phyloP scores from a whole-genome alignment of 2,113 vertebrate species.

The Pollimyrus isidori region DNA sequence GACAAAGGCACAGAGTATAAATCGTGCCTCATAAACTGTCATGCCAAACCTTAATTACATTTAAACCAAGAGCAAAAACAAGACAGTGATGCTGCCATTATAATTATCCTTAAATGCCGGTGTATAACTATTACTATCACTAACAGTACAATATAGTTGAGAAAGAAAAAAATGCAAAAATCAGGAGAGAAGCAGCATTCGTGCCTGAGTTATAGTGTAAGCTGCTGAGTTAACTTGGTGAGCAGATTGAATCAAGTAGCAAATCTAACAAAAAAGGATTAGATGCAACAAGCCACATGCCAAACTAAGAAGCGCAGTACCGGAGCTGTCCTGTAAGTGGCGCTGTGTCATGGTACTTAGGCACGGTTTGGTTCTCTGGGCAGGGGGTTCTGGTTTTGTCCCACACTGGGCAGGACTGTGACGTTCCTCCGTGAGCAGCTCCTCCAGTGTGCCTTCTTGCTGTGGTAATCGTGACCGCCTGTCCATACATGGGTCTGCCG shows the following conservation, averaged over 20 bases:
- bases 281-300: background rate
- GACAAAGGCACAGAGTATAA: background rate
- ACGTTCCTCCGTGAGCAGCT: conserved; percentile 38
- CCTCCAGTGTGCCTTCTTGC: conserved; percentile 46
- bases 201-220: background rate
- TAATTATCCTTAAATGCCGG: background rate
- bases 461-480: conserved; percentile 27
- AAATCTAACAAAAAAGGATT: background rate
- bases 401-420: conserved; percentile 23
- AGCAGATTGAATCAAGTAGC: background rate
- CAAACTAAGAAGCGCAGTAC: conserved; percentile 24
- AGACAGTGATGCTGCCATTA: background rate
- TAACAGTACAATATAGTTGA: background rate
- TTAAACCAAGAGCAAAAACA: background rate
- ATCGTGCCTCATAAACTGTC: background rate
- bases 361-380: conserved; percentile 54
- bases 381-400: conserved; percentile 52
- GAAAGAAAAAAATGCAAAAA: background rate
- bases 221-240: background rate
- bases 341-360: conserved; percentile 46
- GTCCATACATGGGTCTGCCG: conserved; percentile 38
- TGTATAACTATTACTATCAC: background rate
- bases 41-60: background rate
- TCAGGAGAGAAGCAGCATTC: background rate
- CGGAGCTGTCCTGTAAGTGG: conserved; percentile 48